Conservation (phyloP, 2,888 invertebrate genomes). For the Gandaritis pyraliata region DNA sequence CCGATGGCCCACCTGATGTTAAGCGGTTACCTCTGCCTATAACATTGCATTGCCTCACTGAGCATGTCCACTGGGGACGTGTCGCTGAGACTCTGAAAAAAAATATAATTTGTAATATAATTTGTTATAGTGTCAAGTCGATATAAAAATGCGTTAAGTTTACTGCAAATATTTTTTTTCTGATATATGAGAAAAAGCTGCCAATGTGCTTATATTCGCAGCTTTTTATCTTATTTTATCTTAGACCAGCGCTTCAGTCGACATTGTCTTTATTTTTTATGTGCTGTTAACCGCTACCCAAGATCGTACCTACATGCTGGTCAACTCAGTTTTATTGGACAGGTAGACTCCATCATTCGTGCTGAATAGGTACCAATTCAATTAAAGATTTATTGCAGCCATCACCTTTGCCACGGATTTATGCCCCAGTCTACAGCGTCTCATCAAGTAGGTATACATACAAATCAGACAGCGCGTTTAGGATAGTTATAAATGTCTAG, state of each 20-base stretch:
- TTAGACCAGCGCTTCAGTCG: slow-evolving; percentile 17
- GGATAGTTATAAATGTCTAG: slow-evolving; percentile 13
- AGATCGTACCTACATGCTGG: slow-evolving; percentile 26
- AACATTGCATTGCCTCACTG: too few relatives aligned
- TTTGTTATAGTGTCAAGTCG: too few relatives aligned
- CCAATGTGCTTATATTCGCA: too few relatives aligned
- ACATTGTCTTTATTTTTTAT: slow-evolving; percentile 2
- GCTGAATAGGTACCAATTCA: slow-evolving; percentile 65
- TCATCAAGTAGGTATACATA: slow-evolving; percentile 35
- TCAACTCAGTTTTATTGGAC: slow-evolving; percentile 49
- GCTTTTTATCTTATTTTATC: too few relatives aligned
- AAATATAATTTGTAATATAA: too few relatives aligned
- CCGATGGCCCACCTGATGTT: too few relatives aligned
- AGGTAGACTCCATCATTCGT: slow-evolving; percentile 57
- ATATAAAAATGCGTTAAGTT: too few relatives aligned
- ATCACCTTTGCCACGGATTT: slow-evolving; percentile 49
- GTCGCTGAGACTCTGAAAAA: too few relatives aligned
- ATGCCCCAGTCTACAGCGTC: slow-evolving; percentile 41
- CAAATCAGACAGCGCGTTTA: slow-evolving; percentile 8
- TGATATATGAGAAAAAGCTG: too few relatives aligned
- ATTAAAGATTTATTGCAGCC: slow-evolving; percentile 72
- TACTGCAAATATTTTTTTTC: too few relatives aligned
- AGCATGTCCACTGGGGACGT: too few relatives aligned
- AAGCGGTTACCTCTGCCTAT: too few relatives aligned
- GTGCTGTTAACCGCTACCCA: slow-evolving; percentile 10